phyloP scores from a whole-genome alignment of 2,888 invertebrate species.

The Pandemis heparana region DNA sequence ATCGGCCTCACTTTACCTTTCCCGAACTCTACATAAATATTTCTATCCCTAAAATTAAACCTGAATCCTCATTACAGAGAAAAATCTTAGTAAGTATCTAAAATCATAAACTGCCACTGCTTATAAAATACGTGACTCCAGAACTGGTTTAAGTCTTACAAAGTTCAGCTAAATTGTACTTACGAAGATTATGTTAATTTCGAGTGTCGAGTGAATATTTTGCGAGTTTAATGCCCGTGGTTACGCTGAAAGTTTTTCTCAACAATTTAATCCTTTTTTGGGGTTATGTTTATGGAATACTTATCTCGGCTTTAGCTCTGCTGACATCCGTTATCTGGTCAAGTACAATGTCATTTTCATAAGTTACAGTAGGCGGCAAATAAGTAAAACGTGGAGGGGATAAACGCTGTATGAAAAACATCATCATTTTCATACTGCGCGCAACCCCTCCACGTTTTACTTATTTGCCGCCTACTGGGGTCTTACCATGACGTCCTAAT shows the following conservation, averaged over 20 bases:
- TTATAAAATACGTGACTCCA: slow-evolving; percentile 57
- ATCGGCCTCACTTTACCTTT: no score
- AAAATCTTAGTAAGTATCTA: slow-evolving; percentile 19
- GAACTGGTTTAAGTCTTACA: slow-evolving; percentile 37
- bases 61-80: background rate
- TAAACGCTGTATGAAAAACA: no score
- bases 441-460: no score
- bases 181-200: slow-evolving; percentile 37
- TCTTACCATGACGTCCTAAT: no score
- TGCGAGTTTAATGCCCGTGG: slow-evolving; percentile 28
- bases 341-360: no score
- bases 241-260: slow-evolving; percentile 21
- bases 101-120: slow-evolving; percentile 29
- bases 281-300: background rate
- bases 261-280: slow-evolving; percentile 21
- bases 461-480: no score
- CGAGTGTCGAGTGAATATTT: slow-evolving; percentile 40
- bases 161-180: slow-evolving; percentile 38
- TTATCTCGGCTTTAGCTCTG: background rate
- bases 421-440: no score
- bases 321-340: background rate
- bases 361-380: no score
- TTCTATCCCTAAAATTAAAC: background rate
- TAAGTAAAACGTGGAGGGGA: no score
- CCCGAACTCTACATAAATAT: background rate